These are phyloP conservation scores for Apteryx owenii DNA, from an alignment of 2,113 vertebrate genomes.

Conservation along the genomic window DNA sequence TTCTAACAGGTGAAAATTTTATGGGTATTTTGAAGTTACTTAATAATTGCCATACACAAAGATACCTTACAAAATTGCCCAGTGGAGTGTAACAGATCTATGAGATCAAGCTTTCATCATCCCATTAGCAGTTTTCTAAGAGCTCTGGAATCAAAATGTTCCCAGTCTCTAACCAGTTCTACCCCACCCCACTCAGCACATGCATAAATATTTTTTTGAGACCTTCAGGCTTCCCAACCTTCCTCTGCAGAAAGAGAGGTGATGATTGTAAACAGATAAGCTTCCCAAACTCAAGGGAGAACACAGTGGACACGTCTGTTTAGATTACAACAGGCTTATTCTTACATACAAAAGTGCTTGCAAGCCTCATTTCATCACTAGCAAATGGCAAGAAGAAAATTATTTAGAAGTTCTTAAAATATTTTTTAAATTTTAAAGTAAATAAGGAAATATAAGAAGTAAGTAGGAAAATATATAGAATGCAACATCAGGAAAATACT, in stretches of 20 bases:
- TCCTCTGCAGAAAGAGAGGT: neutral
- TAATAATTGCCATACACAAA: neutral
- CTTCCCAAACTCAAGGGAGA: neutral
- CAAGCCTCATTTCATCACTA: neutral
- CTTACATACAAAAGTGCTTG: neutral
- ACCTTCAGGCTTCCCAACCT: neutral
- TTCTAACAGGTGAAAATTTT: slow-evolving; percentile 22
- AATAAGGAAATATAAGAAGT: neutral
- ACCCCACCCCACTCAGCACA: slow-evolving; percentile 24
- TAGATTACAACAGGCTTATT: neutral
- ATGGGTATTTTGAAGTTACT: neutral
- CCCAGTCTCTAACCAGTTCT: neutral
- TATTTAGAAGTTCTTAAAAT: neutral
- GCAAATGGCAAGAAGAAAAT: neutral
- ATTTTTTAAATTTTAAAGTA: neutral
- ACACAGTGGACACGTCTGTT: neutral
- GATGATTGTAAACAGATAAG: slow-evolving; percentile 10
- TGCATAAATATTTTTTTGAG: neutral
- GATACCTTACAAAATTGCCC: neutral
- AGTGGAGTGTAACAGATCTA: neutral
- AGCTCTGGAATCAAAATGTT: slow-evolving; percentile 34
- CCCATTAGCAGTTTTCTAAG: slow-evolving; percentile 45
- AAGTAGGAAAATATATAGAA: neutral
- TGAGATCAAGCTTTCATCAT: slow-evolving; percentile 55
- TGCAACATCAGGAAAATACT: neutral